Conservation (phyloP, 2,797 vertebrate genomes). For the Phrynocephalus guinanensis region DNA sequence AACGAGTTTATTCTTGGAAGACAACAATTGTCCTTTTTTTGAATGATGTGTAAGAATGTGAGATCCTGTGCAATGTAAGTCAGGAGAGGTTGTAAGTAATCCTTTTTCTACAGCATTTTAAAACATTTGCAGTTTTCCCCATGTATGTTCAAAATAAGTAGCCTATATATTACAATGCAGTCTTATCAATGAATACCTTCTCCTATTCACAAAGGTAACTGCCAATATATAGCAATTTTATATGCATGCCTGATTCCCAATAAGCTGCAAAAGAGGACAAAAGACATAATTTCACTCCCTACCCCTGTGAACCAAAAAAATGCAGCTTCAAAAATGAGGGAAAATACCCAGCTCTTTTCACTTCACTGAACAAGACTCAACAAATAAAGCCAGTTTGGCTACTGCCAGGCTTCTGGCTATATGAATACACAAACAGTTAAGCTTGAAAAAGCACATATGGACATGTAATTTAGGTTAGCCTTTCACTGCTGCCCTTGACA, state of each 20-base stretch:
- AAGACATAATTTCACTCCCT: constrained; percentile 72
- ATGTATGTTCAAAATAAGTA: constrained; percentile 43
- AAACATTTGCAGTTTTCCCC: background rate
- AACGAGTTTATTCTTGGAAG: background rate
- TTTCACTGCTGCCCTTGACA: constrained; percentile 54
- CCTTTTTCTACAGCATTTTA: constrained; percentile 13
- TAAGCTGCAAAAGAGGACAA: constrained; percentile 72
- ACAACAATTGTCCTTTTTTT: background rate
- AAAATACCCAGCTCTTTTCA: constrained; percentile 66
- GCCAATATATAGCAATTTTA: constrained; percentile 69
- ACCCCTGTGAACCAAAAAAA: constrained; percentile 66
- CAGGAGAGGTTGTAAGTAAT: background rate
- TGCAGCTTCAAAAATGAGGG: constrained; percentile 51
- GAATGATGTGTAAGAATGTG: background rate
- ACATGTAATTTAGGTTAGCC: constrained; percentile 20
- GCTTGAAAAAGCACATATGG: constrained; percentile 59
- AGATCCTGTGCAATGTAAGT: background rate
- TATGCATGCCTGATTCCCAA: constrained; percentile 76
- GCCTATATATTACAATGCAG: constrained; percentile 45
- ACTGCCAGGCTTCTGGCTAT: constrained; percentile 71
- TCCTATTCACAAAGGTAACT: constrained; percentile 67
- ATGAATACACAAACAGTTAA: constrained; percentile 69
- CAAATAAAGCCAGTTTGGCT: constrained; percentile 73
- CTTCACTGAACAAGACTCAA: constrained; percentile 75
- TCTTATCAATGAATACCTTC: constrained; percentile 45